Base-by-base conservation (phyloP, 2,113 vertebrate genomes). In the Hymenochirus boettgeri region DNA sequence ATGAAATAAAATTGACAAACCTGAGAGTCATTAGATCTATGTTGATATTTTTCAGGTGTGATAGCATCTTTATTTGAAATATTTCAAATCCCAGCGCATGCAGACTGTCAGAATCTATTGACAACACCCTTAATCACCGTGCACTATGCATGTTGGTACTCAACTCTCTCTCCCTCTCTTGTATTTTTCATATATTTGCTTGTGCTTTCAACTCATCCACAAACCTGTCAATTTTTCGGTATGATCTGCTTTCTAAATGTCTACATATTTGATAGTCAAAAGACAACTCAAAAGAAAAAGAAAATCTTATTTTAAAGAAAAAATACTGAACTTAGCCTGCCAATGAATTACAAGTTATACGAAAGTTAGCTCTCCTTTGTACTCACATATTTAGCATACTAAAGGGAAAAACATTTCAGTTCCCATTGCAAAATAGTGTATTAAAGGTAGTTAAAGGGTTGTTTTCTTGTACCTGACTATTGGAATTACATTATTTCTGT, bases 51-150 rank as follows among this genome's bases (percentile, higher is more conserved):
- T 65, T 9, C 46, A 61, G 51, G 70, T 51, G 46, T 63, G 77
- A 62, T 62, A 73, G 63, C 69, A 59, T 70, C 75, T 77, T 53
- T 76, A 64, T 80, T 75, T 77, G 69, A 79, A 73, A 74, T 62
- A 72, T 62, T 52, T 74, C 58, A 64, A 66, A 74, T 81, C 66
- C 76, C 69, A 73, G 66, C 71, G 74, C 59, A 74, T 69, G 57
- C 61, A 62, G 72, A 52, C 76, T 88, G 82, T 86, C 81, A 84
- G 55, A 74, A 73, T 69, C 62, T 76, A 80, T 78, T 76, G 77
- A 72, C 71, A 74, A 75, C 67, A 69, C n/a, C 54, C 75, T 85
- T 86, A 79, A 82, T 87, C 83, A 86, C 54, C 24, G n/a, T 56
- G 42, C 79, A 83, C 62, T 75, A 74, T 78, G 57, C 37, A 70